phyloP scores from a whole-genome alignment of 2,113 vertebrate species.

The Pardalotus punctatus region DNA sequence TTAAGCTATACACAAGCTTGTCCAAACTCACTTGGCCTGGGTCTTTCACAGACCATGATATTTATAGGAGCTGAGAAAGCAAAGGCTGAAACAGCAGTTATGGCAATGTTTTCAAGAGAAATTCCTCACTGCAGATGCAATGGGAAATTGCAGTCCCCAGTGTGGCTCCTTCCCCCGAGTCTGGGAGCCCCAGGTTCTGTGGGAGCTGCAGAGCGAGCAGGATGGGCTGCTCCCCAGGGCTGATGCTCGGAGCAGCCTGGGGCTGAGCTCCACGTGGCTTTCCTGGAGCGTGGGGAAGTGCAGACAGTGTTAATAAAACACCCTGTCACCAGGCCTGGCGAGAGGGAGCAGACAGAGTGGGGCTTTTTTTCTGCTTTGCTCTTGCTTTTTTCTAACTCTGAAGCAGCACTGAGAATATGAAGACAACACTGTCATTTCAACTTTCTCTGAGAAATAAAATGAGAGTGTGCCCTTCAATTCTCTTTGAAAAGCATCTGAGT shows the following conservation, averaged over 20 bases:
- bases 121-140: neutral
- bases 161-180: neutral
- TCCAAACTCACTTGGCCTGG: neutral
- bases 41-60: neutral
- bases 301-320: neutral
- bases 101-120: neutral
- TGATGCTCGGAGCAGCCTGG: neutral
- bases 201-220: neutral
- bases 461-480: conserved; percentile 34
- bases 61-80: neutral
- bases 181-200: neutral
- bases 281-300: neutral
- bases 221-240: neutral
- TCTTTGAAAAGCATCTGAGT: conserved; percentile 52
- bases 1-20: neutral
- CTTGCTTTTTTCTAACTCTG: neutral
- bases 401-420: neutral
- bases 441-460: conserved; percentile 34
- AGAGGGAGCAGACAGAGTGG: neutral
- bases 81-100: neutral
- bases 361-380: neutral
- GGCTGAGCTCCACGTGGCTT: neutral
- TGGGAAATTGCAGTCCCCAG: neutral
- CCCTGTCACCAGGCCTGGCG: neutral
- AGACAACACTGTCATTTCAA: neutral